Evolutionary conservation across 2,888 invertebrate genomes (phyloP), one percentile per base, ranked within the genome.

Genomic region (Hypselothyrea guttata): DNA sequence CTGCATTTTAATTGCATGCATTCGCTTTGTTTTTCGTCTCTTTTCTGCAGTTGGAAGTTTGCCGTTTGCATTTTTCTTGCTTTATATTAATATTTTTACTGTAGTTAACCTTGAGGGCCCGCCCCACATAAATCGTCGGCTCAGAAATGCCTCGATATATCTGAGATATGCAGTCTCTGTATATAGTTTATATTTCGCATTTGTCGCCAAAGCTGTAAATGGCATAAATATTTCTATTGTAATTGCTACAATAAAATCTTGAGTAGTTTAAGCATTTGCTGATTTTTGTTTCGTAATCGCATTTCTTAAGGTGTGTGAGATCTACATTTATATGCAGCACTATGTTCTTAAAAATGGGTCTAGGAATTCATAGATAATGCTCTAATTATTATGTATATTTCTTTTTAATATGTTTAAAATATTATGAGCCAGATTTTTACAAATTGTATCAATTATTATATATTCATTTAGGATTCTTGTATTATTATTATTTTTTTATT

Each of bases 1-100:
- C 69, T 75, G 75, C 79, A 78, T 64, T 78, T 83, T 85, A 81
- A 85, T 82, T 85, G 69, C 71, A 70, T 63, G 72, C 71, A 65
- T 53, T 66, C 49, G 60, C 16, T 56, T 74, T 81, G 61, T 63
- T 70, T 53, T 59, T 75, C 22, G 22, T 62, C 42, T 33, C 31
- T 62, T 57, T 11, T 55, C 48, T 37, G 62, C 37, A 35, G 41
- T 48, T 22, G 13, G n/a, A n/a, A n/a, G n/a, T n/a, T n/a, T n/a
- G n/a, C n/a, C n/a, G n/a, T 28, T 12, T 47, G 18, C 45, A 35
- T 27, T 7, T 9, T 30, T 30, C 9, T 30, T 30, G 30, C 30
- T 30, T 37, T 37, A 9, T 37, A 15, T 13, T 13, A 11, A 7
- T 35, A 7, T 58, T 58, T 37, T 54, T 42, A 33, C 46, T 64